Evolutionary conservation across 2,113 vertebrate genomes (phyloP).

Genomic region (Dasyornis broadbenti): DNA sequence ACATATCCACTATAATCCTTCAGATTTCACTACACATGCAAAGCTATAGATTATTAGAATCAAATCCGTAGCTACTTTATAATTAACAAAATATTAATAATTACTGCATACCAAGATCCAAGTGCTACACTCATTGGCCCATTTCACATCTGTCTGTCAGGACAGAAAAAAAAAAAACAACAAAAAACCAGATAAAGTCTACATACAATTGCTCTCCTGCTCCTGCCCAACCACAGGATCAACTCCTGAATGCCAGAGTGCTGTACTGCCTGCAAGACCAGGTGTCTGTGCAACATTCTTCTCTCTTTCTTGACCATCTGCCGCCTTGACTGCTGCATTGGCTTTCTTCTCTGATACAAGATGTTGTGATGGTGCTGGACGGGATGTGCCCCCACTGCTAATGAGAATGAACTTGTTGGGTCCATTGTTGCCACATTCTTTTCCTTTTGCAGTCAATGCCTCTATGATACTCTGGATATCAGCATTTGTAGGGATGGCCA

Average conservation of each 20-base stretch:
- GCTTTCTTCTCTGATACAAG: slow-evolving; percentile 5
- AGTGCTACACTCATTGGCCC: not conserved
- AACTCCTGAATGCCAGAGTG: not conserved
- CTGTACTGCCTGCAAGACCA: not conserved
- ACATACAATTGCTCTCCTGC: slow-evolving; percentile 37
- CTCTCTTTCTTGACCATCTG: not conserved
- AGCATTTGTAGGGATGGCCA: slow-evolving; percentile 80
- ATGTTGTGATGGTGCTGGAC: not conserved
- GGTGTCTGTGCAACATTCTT: slow-evolving; percentile 3
- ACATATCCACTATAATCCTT: not conserved
- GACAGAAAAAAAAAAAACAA: not conserved
- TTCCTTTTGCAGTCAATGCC: slow-evolving; percentile 85
- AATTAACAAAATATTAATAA: not conserved
- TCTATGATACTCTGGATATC: slow-evolving; percentile 87
- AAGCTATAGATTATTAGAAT: not conserved
- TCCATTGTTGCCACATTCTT: slow-evolving; percentile 82
- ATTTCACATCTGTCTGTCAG: not conserved
- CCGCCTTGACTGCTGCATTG: not conserved
- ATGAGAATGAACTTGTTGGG: slow-evolving; percentile 94
- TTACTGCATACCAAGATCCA: not conserved
- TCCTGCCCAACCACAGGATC: not conserved
- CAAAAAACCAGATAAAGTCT: not conserved
- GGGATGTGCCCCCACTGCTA: slow-evolving; percentile 63
- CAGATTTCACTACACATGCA: not conserved
- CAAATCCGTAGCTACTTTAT: not conserved